Evolutionary conservation across 2,888 invertebrate genomes (phyloP), one percentile per base, ranked within the genome.

Genomic region (Nineta flava): DNA sequence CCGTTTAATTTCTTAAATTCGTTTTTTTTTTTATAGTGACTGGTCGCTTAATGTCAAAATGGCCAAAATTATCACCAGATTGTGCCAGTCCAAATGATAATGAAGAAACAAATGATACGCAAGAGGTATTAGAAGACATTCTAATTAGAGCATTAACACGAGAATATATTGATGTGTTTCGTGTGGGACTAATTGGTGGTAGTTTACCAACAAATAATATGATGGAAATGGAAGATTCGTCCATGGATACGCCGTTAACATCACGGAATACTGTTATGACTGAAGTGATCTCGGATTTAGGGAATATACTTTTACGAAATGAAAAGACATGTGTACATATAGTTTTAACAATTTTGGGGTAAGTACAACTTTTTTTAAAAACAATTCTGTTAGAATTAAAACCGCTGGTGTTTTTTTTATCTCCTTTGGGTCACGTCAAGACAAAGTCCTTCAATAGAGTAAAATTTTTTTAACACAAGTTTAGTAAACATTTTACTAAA

Each of bases 71-170:
- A 48, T 77, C 79, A 46, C 78, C 80, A 49, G 70, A 87, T 5
- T 81, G 84, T 59, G 86, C 85, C 62, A 77, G 82, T 2, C 85
- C 86, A 26, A 80, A 81, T 48, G 70, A 85, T 10, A 85, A 83
- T 55, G 84, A 85, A 56, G 84, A 87, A 55, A 76, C 74, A 38
- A 79, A 81, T 48, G 83, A 87, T 61, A 78, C 83, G 1, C 86
- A 87, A 62, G 90, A 90, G 64, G 83, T 90, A 2, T 70, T 90
- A 1, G 87, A 90, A 60, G 88, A 90, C 59, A 86, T 88, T 70
- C 70, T 94, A 46, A 87, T 90, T 53, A 73, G 92, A 51, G 84
- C 86, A 51, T 68, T 93, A 50, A 90, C 92, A 0, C 75, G 91
- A 52, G 94, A 94, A 64, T 88, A 93, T 61, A 67, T 94, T 21